Base-by-base conservation (phyloP, 2,113 vertebrate genomes). In the Anoplopoma fimbria region DNA sequence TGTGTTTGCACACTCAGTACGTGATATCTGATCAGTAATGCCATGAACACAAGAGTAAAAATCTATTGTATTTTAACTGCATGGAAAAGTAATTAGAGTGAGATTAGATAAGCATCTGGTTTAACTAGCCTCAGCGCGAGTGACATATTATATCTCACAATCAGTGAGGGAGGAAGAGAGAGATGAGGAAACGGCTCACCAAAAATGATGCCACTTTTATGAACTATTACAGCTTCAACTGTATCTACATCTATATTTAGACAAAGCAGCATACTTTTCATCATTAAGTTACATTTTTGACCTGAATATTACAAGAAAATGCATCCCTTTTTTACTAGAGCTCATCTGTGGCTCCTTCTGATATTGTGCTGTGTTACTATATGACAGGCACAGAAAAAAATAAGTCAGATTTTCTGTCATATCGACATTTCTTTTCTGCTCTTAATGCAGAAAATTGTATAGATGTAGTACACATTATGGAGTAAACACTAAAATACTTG, bases 91-190 rank as follows among this genome's bases (percentile, higher is more conserved):
- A 69, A 61, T 65, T 61, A 69, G 0, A 65, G 7, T 49, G 14
- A 38, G 38, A 27, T 42, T 34, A 53, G 23, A 69, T 67, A 27
- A 79, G 55, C 0, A 67, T 67, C 64, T 80, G 73, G 45, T 72
- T 64, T 6, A 69, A 74, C 33, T 42, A n/a, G 19, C 36, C 55
- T 72, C 12, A 12, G 19, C 31, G 31, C 21, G 21, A 3, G n/a
- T 25, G 29, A 9, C 14, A 33, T 36, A 17, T 40, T 57, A 71
- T 27, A 65, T 74, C n/a, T 51, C 47, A 72, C 45, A 23, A 17
- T 38, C 69, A 55, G 15, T 17, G n/a, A 64, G 14, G 6, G 6
- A 64, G 27, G 61, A 58, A 14, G 25, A 49, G 36, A 42, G 36
- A 42, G 36, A 42, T 45, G 31, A 72, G 5, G 8, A 77, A 74